A percentile compares a stretch with the other conserved stretches of the same genome.
phyloP scores from a whole-genome alignment of 2,797 vertebrate genomes.

The Tachyglossus aculeatus region DNA sequence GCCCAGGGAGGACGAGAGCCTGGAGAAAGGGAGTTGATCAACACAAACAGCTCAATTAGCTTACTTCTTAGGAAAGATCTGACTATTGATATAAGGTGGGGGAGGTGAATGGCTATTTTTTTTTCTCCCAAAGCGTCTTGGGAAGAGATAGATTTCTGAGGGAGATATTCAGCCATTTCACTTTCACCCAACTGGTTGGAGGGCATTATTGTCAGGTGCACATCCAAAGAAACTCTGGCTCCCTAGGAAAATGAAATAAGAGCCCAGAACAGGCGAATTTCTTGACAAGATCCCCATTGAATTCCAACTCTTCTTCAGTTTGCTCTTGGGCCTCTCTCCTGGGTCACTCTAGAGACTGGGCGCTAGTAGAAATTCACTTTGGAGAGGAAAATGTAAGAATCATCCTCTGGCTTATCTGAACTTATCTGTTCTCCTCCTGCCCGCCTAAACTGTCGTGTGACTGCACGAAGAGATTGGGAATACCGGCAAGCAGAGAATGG shows the following conservation, averaged over 20 bases:
- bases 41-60: slow-evolving; percentile 98
- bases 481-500: no score
- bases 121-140: slow-evolving; percentile 61
- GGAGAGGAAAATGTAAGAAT: no score
- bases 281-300: slow-evolving; percentile 4
- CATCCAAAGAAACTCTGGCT: slow-evolving; percentile 11
- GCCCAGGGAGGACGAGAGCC: slow-evolving; percentile 91
- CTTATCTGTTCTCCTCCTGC: no score
- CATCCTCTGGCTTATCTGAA: no score
- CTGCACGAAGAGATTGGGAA: no score
- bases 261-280: slow-evolving; percentile 19
- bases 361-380: no score
- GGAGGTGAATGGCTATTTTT: no score
- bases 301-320: slow-evolving; percentile 16
- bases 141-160: slow-evolving; percentile 39
- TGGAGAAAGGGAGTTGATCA: slow-evolving; percentile 89
- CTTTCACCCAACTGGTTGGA: slow-evolving; percentile 54
- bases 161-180: slow-evolving; percentile 20
- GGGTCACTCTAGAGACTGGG: no score
- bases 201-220: slow-evolving; percentile 35
- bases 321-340: no score
- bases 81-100: slow-evolving; percentile 82
- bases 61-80: slow-evolving; percentile 91
- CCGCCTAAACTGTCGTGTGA: no score
- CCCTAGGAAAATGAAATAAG: slow-evolving; percentile 13